These are phyloP conservation scores for Holacanthella duospinosa DNA, from an alignment of 2,888 invertebrate species.

Conservation along the genomic window DNA sequence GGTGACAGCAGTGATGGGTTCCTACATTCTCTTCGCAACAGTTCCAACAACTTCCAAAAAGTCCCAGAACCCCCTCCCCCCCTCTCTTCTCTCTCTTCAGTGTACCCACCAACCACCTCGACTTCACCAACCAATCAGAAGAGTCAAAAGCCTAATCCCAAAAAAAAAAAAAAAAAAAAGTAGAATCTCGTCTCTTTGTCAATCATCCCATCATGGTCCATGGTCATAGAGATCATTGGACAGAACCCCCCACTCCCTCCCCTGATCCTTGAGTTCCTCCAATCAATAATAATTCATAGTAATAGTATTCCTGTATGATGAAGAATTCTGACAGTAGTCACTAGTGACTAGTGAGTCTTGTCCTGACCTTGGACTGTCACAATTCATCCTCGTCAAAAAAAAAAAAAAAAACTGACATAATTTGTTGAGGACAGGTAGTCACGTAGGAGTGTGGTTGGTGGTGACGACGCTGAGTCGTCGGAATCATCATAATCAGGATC, in stretches of 20 bases:
- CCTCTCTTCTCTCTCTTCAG: background rate
- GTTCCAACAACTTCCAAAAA: conserved; percentile 7
- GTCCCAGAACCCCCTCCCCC: background rate
- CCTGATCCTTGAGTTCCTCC: no score
- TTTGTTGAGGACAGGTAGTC: conserved; percentile 24
- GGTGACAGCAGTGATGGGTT: conserved; percentile 33
- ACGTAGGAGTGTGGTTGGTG: conserved; percentile 25
- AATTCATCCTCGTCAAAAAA: no score
- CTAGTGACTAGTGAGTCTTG: no score
- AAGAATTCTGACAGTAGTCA: no score
- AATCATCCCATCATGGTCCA: conserved; percentile 9
- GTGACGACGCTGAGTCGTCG: background rate
- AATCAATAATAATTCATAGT: no score
- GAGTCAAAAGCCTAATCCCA: no score
- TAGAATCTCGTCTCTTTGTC: conserved; percentile 9
- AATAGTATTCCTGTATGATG: no score
- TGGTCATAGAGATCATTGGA: no score
- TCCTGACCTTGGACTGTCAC: no score
- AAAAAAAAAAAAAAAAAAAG: no score
- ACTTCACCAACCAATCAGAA: no score
- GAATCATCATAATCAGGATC: background rate
- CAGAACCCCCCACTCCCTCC: no score
- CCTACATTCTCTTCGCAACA: conserved; percentile 16
- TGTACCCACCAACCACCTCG: background rate
- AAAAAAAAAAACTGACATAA: conserved; percentile 16